Evolutionary conservation across 53 echinoderm and acorn worm species (phyloP).

Genomic region (Luidia sarsii): DNA sequence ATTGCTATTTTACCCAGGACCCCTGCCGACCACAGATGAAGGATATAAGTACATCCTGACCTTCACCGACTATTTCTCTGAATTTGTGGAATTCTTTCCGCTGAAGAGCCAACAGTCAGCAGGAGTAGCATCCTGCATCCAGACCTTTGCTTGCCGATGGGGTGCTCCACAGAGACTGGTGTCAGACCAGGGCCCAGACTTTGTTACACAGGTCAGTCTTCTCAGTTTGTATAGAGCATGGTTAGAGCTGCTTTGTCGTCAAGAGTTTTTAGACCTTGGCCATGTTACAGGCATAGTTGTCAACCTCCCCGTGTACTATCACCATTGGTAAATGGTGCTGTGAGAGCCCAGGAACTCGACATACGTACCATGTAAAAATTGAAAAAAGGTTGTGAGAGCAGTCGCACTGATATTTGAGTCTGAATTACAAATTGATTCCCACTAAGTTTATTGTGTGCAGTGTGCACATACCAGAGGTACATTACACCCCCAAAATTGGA

Average conservation of each 20-base stretch:
- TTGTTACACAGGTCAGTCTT: constrained; percentile 16
- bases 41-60: neutral
- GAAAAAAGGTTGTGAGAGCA: no score
- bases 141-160: constrained; percentile 15
- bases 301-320: no score
- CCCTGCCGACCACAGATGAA: constrained; percentile 15
- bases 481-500: no score
- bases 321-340: no score
- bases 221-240: neutral
- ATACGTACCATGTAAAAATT: no score
- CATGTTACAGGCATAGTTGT: no score
- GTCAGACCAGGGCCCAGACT: constrained; percentile 9
- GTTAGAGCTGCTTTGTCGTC: neutral
- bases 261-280: neutral
- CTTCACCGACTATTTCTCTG: neutral
- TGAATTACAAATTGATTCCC: no score
- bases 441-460: no score
- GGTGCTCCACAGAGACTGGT: constrained; percentile 3
- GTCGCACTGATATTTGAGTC: no score
- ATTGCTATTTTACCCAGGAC: neutral
- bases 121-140: neutral
- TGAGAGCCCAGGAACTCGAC: no score
- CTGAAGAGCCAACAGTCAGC: constrained; percentile 1
- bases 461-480: no score
- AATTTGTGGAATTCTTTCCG: constrained; percentile 32